Base-by-base conservation (phyloP, 2,797 vertebrate species). In the Gephyroberyx darwinii region DNA sequence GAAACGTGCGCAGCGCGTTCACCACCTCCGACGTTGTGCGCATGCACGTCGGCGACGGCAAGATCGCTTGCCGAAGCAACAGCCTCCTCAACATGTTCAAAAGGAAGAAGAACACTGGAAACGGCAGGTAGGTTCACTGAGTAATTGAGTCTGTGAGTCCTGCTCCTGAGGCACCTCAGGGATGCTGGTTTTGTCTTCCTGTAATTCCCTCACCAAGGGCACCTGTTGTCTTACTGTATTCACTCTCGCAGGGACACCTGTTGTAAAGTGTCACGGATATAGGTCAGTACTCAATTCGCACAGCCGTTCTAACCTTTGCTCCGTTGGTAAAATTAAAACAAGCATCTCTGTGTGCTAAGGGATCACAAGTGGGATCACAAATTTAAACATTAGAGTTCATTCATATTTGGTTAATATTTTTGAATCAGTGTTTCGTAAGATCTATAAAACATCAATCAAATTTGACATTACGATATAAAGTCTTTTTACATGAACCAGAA, bases 1-100 rank as follows among this genome's bases (percentile, higher is more conserved):
- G 98, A 35, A 99, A 99, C 0, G 98, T 99, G 71, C 97, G 98
- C 84, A 99, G 98, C 81, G 98, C 98, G 14, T 99, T 99, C 92
- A 99, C 97, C 91, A 99, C 98, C 47, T 99, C 97, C 0, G 97
- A 99, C 0, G 97, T 96, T 0, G 96, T 99, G 81, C 96, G 98
- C 84, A 99, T 99, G 98, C 98, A 99, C 5, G 97, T 99, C 0
- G 97, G 97, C 0, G 98, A 98, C 0, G 97, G 97, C 78, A 99
- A 98, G 81, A 92, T 96, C 9, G 95, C 96, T 78, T 98, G 95
- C 90, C 94, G 96, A 52, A 98, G 96, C 93, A 98, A 95, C 92
- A 96, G 96, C 72, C 94, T 99, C 84, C 95, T 99, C 81, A 98
- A 95, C 91, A 98, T 99, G 92, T 98, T 99, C 93, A 96, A 95